Evolutionary conservation across 2,113 vertebrate genomes (phyloP).

Genomic region (Oenanthe melanoleuca): DNA sequence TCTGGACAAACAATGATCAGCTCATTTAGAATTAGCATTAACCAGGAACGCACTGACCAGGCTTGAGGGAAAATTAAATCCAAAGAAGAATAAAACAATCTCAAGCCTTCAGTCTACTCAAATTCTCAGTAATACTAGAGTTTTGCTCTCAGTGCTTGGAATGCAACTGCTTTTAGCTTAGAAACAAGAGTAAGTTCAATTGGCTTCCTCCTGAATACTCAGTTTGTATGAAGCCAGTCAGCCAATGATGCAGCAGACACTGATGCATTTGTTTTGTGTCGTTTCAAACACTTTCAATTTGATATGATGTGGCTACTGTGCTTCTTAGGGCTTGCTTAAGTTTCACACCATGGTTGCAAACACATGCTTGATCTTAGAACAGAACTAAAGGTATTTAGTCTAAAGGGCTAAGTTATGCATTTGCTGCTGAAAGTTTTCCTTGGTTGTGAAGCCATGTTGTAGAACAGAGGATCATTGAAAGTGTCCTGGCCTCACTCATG

Average conservation of each 20-base stretch:
- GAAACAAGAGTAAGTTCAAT: not conserved
- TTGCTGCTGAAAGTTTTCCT: not conserved
- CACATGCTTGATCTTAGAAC: not conserved
- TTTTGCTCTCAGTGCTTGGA: not conserved
- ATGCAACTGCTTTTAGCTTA: not conserved
- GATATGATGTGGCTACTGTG: not conserved
- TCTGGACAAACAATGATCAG: not conserved
- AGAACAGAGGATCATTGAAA: not conserved
- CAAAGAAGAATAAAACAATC: not conserved
- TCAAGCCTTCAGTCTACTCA: not conserved
- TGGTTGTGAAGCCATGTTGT: not conserved
- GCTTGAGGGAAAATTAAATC: not conserved
- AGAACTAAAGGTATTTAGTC: not conserved
- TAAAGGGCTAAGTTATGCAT: not conserved
- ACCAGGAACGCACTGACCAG: not conserved
- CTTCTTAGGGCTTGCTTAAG: not conserved
- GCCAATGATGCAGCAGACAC: not conserved
- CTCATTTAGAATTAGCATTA: not conserved
- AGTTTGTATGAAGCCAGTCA: not conserved
- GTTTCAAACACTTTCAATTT: not conserved
- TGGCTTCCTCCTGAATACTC: not conserved
- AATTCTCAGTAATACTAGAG: not conserved
- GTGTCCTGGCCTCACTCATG: not conserved
- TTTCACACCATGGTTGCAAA: not conserved
- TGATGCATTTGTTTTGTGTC: not conserved